These are phyloP conservation scores for Agrilus mali DNA, from an alignment of 2,888 invertebrate species.

Conservation along the genomic window DNA sequence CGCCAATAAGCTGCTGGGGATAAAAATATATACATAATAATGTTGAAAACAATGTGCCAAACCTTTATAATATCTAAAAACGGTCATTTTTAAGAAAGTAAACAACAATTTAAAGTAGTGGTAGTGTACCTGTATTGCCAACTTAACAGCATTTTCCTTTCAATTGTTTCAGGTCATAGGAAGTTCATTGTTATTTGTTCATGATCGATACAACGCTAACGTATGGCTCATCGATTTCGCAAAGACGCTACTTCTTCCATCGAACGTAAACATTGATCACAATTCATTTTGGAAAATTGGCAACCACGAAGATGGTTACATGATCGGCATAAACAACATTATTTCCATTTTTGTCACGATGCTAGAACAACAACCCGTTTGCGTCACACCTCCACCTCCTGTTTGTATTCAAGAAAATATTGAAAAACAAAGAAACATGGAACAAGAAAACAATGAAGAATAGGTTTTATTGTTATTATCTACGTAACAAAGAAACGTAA, in stretches of 20 bases:
- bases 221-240: constrained; percentile 98
- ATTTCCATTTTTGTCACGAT: constrained; percentile 70
- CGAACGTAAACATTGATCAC: constrained; percentile 62
- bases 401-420: too few relatives aligned
- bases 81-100: too few relatives aligned
- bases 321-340: constrained; percentile 82
- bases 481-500: too few relatives aligned
- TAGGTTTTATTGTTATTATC: too few relatives aligned
- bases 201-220: constrained; percentile 76
- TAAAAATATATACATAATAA: too few relatives aligned
- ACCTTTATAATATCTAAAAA: too few relatives aligned
- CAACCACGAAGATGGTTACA: constrained; percentile 92
- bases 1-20: too few relatives aligned
- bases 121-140: background rate
- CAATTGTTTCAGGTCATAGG: constrained; percentile 62
- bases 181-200: constrained; percentile 88
- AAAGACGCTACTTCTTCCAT: constrained; percentile 77
- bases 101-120: too few relatives aligned
- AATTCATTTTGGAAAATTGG: constrained; percentile 82
- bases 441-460: too few relatives aligned
- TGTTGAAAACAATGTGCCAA: too few relatives aligned
- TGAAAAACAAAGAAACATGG: too few relatives aligned
- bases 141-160: constrained; percentile 15
- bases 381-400: constrained; percentile 24
- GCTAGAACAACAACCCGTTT: constrained; percentile 32